Percentiles rank a stretch among this genome's conserved stretches.
Conservation (phyloP, 2,113 vertebrate genomes). For the Merops nubicus region DNA sequence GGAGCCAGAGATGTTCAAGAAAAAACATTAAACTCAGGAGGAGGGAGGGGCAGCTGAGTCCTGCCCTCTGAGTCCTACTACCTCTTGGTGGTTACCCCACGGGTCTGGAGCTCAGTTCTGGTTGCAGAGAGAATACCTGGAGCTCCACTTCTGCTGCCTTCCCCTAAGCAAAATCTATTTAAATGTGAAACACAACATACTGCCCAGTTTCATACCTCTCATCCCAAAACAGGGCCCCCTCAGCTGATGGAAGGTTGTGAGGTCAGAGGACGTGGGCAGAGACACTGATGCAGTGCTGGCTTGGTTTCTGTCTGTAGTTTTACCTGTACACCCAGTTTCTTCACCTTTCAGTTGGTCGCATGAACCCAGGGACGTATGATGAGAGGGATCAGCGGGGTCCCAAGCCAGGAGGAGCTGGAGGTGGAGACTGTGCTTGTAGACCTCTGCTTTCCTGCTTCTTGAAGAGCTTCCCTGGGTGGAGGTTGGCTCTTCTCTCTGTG, state of each 20-base stretch:
- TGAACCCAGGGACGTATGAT: background rate
- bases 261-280: background rate
- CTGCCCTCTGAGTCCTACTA: accelerated
- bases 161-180: background rate
- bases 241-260: background rate
- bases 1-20: background rate
- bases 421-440: background rate
- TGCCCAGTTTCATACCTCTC: background rate
- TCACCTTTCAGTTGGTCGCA: background rate
- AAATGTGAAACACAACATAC: background rate
- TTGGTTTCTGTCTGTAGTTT: background rate
- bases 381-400: background rate
- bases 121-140: background rate
- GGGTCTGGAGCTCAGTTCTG: background rate
- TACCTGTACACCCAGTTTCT: background rate
- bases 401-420: background rate
- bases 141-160: accelerated
- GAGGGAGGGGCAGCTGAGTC: background rate
- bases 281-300: background rate
- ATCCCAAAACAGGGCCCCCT: background rate
- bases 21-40: accelerated
- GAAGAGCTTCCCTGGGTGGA: background rate
- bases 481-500: background rate
- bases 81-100: background rate
- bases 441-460: background rate